Evolutionary conservation across 2,797 vertebrate genomes (phyloP).

Genomic region (Halcyon chelicuti): DNA sequence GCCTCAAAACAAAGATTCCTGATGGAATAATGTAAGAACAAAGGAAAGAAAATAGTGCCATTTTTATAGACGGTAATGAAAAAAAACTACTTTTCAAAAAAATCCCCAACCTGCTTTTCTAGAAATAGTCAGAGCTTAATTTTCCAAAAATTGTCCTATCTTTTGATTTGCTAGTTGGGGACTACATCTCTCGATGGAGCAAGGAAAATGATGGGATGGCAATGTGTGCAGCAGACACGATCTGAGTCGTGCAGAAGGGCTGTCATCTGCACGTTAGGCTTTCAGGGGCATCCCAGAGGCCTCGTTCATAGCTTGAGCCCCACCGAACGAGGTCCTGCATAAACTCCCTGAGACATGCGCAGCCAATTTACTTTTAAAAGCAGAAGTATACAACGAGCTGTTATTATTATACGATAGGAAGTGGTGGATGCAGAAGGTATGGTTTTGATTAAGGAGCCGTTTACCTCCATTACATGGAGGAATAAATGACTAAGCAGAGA

Average conservation of each 20-base stretch:
- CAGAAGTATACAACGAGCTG: background rate
- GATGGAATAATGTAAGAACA: background rate
- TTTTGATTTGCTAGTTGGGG: background rate
- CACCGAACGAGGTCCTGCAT: background rate
- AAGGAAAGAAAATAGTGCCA: background rate
- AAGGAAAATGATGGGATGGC: background rate
- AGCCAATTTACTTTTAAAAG: constrained; percentile 24
- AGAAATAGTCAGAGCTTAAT: background rate
- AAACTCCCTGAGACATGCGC: background rate
- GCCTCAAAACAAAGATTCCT: background rate
- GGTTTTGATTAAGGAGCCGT: constrained; percentile 9
- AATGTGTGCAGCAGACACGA: background rate
- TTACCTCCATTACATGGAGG: background rate
- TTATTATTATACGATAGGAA: background rate
- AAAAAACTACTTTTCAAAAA: background rate
- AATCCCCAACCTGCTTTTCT: background rate
- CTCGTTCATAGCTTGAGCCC: background rate
- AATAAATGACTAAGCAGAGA: background rate
- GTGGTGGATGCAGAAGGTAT: rapidly evolving
- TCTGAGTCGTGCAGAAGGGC: background rate
- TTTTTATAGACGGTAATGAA: background rate
- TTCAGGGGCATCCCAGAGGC: background rate
- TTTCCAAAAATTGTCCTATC: background rate
- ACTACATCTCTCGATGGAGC: background rate
- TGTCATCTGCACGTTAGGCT: background rate